Base-by-base conservation (phyloP, 2,888 invertebrate species). In the Drosophila limbata region DNA sequence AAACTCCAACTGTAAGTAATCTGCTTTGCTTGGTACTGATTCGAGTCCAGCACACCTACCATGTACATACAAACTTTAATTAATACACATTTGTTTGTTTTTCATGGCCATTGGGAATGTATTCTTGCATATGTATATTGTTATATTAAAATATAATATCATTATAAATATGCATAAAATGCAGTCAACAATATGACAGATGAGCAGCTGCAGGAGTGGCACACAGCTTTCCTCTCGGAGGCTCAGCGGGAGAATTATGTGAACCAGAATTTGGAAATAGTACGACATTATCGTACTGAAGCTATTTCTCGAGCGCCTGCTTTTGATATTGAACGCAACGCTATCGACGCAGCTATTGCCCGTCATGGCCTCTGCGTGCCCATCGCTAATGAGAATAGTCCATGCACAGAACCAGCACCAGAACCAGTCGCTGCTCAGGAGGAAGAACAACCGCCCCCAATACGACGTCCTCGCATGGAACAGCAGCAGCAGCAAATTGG, bases 231-330 rank as follows among this genome's bases (percentile, higher is more conserved):
- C 5, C 45, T 74, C 1, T 44, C 37, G n/a, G 79, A 81, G 48
- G 79, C 79, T 0, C 71, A 73, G 47, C 79, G 79, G 10, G 79
- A 79, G 45, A 79, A 79, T n/a, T 74, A 79, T 56, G 65, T 79
- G 3, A 79, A 79, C 17, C 70, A 70, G 11, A 78, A 81, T 48
- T 39, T 79, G 71, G 79, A 79, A 56, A 68, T 79, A 8, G 81
- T 81, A 13, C 79, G 79, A 9, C 79, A 78, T 21, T 77, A 64
- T 66, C 77, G 81, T 37, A 77, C 62, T 10, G 81, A 80, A 48
- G 81, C 72, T 3, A 68, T 77, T 9, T 61, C 59, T 1, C 62
- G 72, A 1, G 65, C 77, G 10, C 69, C 63, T 13, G 66, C 56
- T 39, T 78, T 67, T 11, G 74, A 81, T 25, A 19, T 79, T 2